Evolutionary conservation across 92 coral and sea anemone genomes (phyloP), one percentile per base, ranked within the genome.

Genomic region (Paramuricea clavata): DNA sequence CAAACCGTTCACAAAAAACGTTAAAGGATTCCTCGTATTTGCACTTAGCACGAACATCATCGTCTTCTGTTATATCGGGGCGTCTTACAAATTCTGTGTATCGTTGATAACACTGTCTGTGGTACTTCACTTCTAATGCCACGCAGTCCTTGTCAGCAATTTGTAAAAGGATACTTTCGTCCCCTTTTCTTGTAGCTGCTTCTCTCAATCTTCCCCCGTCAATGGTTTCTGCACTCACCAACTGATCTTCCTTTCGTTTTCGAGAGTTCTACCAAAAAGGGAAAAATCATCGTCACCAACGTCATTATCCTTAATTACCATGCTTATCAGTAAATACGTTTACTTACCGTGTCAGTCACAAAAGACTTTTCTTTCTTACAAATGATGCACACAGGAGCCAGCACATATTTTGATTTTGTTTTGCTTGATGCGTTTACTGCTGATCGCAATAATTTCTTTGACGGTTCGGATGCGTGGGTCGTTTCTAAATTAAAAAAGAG

Each of bases 171-270:
- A n/a, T n/a, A n/a, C n/a, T n/a, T n/a, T n/a, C n/a, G n/a, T n/a
- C n/a, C n/a, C n/a, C n/a, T n/a, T n/a, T n/a, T n/a, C n/a, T n/a
- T 50, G 34, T 88, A 23, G 91, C 88, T 11, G 91, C 88, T 60
- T 88, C 91, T 41, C 83, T 54, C 12, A 81, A 61, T 39, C 49
- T 88, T 8, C 91, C 88, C 28, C 88, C 78, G 25, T 88, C 78
- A 5, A 88, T n/a, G n/a, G n/a, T n/a, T n/a, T n/a, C n/a, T n/a
- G n/a, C n/a, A n/a, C n/a, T n/a, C n/a, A n/a, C n/a, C n/a, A n/a
- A n/a, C n/a, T n/a, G n/a, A n/a, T n/a, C n/a, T n/a, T n/a, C n/a
- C n/a, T n/a, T n/a, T n/a, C n/a, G n/a, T n/a, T n/a, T n/a, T n/a
- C n/a, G n/a, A n/a, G n/a, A n/a, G n/a, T n/a, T n/a, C n/a, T n/a